Conservation (phyloP, 2,888 invertebrate genomes). For the Hecatera dysodea region DNA sequence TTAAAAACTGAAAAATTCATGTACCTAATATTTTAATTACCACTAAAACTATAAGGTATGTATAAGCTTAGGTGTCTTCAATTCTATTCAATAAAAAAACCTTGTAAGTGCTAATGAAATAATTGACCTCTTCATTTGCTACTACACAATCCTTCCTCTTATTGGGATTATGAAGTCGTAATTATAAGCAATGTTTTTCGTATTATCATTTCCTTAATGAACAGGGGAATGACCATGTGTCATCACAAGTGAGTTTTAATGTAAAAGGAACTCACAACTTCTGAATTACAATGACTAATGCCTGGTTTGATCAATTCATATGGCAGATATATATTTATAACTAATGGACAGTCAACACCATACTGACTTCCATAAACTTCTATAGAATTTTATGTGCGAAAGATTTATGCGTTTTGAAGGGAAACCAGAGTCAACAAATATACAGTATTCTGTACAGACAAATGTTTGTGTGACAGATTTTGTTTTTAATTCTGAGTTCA, state of each 20-base stretch:
- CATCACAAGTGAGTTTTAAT: neutral
- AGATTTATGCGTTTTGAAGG: too few species aligned
- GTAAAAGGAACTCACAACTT: slow-evolving; percentile 18
- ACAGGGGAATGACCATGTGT: slow-evolving; percentile 14
- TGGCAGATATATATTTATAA: neutral
- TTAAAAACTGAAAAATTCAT: too few species aligned
- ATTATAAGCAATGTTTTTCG: neutral
- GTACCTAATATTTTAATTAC: neutral
- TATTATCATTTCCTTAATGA: slow-evolving; percentile 17
- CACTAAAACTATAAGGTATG: neutral
- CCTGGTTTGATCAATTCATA: neutral
- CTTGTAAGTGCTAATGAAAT: neutral
- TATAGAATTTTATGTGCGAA: too few species aligned
- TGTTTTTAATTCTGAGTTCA: too few species aligned
- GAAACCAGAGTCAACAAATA: too few species aligned
- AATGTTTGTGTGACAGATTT: too few species aligned
- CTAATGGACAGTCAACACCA: too few species aligned
- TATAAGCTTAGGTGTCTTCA: neutral
- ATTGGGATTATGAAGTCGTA: neutral
- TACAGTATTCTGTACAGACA: too few species aligned
- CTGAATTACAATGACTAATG: slow-evolving; percentile 28
- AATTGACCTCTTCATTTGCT: slow-evolving; percentile 4
- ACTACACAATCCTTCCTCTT: neutral
- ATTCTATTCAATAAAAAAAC: neutral
- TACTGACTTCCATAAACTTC: too few species aligned